phyloP scores from a whole-genome alignment of 2,113 vertebrate genomes.

The Sminthopsis crassicaudata region DNA sequence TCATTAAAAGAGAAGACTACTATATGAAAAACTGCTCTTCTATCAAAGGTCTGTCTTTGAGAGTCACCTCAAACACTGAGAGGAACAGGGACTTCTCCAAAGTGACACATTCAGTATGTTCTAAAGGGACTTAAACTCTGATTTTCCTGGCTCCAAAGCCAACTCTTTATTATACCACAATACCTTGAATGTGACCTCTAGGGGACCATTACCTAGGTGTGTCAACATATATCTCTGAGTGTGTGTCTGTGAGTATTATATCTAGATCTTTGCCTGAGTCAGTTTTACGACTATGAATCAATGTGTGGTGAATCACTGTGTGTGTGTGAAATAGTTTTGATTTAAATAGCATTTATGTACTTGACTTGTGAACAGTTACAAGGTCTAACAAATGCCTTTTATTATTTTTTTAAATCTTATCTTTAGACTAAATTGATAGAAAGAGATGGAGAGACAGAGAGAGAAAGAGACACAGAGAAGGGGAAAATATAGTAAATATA shows the following conservation, averaged over 20 bases:
- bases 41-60: neutral
- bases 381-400: neutral
- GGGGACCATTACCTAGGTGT: neutral
- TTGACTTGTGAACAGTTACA: neutral
- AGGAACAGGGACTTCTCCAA: neutral
- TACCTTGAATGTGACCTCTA: neutral
- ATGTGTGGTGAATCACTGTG: neutral
- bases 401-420: neutral
- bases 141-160: neutral
- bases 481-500: neutral
- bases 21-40: neutral
- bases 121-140: neutral
- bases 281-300: rapidly evolving
- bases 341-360: neutral
- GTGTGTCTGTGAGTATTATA: neutral
- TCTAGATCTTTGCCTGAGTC: neutral
- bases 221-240: neutral
- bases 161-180: neutral
- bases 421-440: neutral
- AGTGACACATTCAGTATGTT: neutral
- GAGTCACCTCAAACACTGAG: neutral
- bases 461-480: neutral
- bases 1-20: neutral
- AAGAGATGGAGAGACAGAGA: neutral
- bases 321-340: conserved; percentile 21